Evolutionary conservation across 2,797 vertebrate genomes (phyloP).

Genomic region (Thalassophryne amazonica): DNA sequence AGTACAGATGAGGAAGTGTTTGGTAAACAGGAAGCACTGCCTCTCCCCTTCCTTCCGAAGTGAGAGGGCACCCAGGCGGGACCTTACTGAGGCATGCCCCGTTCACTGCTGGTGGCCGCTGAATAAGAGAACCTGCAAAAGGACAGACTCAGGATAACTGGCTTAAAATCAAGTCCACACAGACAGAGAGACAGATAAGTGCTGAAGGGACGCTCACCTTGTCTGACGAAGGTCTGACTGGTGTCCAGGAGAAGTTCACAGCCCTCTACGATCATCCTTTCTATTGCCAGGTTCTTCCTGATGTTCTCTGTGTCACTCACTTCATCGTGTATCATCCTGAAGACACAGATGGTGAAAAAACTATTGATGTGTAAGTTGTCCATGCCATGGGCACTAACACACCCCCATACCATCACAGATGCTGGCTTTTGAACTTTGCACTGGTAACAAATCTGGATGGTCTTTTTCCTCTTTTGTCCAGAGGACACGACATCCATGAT

Average conservation of each 20-base stretch:
- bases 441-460: too few species aligned
- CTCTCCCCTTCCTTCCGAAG: constrained; percentile 94
- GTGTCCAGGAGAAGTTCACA: constrained; percentile 94
- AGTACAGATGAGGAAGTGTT: constrained; percentile 95
- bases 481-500: too few species aligned
- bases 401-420: too few species aligned
- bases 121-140: constrained; percentile 88
- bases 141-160: not conserved
- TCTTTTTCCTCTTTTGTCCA: too few species aligned
- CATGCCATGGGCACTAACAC: too few species aligned
- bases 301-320: constrained; percentile 97
- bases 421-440: too few species aligned
- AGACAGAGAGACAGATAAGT: not conserved
- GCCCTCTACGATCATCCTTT: constrained; percentile 93
- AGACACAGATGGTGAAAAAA: too few species aligned
- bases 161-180: too few species aligned
- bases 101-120: constrained; percentile 91
- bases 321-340: constrained; percentile 95
- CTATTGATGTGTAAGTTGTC: too few species aligned
- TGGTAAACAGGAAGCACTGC: constrained; percentile 97
- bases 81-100: constrained; percentile 94
- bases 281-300: constrained; percentile 93
- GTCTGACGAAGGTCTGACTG: constrained; percentile 93
- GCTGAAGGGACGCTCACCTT: constrained; percentile 75
- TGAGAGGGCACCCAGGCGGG: constrained; percentile 88